These are phyloP conservation scores for Euplagia quadripunctaria DNA, from an alignment of 2,888 invertebrate genomes.

Conservation along the genomic window DNA sequence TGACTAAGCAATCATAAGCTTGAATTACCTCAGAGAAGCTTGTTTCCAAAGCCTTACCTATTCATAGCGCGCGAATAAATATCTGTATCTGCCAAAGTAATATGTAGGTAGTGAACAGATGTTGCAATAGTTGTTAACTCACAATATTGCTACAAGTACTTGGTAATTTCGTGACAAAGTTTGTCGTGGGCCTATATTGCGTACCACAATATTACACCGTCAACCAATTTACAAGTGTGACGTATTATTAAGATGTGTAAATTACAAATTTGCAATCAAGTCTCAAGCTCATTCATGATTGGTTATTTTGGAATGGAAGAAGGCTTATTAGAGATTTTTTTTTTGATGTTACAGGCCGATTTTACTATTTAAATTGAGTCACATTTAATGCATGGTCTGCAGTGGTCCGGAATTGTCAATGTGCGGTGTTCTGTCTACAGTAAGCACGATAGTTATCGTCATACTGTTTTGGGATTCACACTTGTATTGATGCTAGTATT, in stretches of 20 bases:
- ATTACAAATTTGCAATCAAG: conserved; percentile 6
- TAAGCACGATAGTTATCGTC: no score
- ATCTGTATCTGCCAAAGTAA: conserved; percentile 33
- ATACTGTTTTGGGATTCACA: no score
- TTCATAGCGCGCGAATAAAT: conserved; percentile 40
- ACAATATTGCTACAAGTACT: conserved; percentile 51
- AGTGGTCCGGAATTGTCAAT: no score
- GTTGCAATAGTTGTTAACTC: conserved; percentile 53
- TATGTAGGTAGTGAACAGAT: conserved; percentile 40
- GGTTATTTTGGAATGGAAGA: background rate
- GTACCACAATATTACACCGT: conserved; percentile 43
- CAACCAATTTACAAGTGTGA: conserved; percentile 19
- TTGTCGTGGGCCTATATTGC: conserved; percentile 53
- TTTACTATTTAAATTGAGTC: no score
- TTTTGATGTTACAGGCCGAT: background rate
- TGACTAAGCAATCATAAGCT: conserved; percentile 18
- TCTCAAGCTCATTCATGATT: conserved; percentile 2
- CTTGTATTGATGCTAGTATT: no score
- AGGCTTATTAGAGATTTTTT: background rate
- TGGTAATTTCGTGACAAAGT: conserved; percentile 54
- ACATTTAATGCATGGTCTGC: no score
- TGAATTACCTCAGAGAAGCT: conserved; percentile 1
- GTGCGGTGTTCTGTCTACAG: no score
- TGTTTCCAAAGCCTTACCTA: conserved; percentile 27
- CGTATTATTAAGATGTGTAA: conserved; percentile 16